Base-by-base conservation (phyloP, 2,888 invertebrate species). In the Athrips mouffetella region DNA sequence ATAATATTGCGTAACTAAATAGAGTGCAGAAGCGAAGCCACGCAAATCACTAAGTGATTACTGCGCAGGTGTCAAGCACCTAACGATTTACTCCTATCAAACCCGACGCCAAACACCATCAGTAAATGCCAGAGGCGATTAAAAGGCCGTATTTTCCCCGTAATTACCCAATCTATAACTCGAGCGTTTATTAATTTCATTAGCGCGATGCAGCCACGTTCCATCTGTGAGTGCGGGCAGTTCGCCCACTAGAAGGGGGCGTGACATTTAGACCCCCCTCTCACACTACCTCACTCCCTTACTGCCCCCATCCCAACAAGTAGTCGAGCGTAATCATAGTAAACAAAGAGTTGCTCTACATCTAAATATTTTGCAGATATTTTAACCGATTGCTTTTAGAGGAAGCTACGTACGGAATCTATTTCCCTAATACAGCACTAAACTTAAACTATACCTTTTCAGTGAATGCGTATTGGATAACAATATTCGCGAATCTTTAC, bases 201-300 rank as follows among this genome's bases (percentile, higher is more conserved):
- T 72, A 72, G 50, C 53, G 60, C 59, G 61, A 64, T 67, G 61
- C 57, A 51, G 63, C 57, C 45, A 40, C n/a, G 62, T 58, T 20
- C 44, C 40, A 37, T 45, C 59, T 59, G 57, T 58, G 60, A 59
- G 62, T 53, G 59, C 63, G 57, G 54, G 44, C 30, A 58, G 58
- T 29, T 18, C 70, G 69, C 69, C 70, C 63, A 65, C 66, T 52
- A 55, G 57, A 55, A 57, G 73, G 70, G 67, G 68, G 63, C 65
- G 67, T 76, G 77, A 77, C 77, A 76, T 78, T 76, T 76, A 64
- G 65, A 60, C 63, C 61, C 61, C 48, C 39, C 53, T 55, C 51
- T 39, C 23, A 25, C 23, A 27, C 42, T 20, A 29, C 18, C n/a
- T 7, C 40, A 18, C 29, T 10, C 42, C 16, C 39, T 6, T 16